Percentiles rank a stretch among this genome's conserved stretches.
Conservation (phyloP, 1,140 invertebrate genomes). For the Bradysia coprophila region DNA sequence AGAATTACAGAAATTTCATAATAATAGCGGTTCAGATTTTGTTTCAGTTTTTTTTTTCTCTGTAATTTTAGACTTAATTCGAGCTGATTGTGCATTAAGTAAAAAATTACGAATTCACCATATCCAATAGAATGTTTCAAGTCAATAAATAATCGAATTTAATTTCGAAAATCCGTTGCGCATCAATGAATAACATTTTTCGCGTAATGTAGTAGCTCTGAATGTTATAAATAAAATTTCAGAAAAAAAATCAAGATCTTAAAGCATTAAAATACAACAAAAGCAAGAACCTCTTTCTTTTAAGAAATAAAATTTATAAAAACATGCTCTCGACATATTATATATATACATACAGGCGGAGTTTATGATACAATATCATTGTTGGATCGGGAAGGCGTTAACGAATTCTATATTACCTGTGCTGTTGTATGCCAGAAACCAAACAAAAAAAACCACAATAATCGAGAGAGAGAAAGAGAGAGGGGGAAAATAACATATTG, state of each 20-base stretch:
- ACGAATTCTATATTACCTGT: neutral
- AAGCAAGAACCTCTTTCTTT: neutral
- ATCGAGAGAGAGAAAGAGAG: neutral
- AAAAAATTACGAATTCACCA: too few species aligned
- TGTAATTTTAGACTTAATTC: too few species aligned
- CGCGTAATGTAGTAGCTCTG: neutral
- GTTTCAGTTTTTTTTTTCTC: too few species aligned
- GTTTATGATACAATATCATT: neutral
- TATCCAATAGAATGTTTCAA: too few species aligned
- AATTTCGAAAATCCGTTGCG: neutral
- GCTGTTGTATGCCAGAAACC: neutral
- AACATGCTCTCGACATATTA: too few species aligned
- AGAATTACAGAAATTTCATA: too few species aligned
- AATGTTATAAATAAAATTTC: neutral
- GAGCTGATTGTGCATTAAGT: too few species aligned
- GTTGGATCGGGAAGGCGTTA: neutral
- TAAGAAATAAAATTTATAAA: too few species aligned
- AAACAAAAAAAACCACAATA: neutral
- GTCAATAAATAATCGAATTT: too few species aligned
- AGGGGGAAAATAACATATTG: neutral
- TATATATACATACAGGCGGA: neutral
- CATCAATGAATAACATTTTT: neutral
- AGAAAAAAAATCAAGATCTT: neutral
- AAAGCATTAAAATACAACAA: neutral
- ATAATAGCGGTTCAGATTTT: too few species aligned